phyloP scores from a whole-genome alignment of 2,113 vertebrate genomes.

The Dipodomys merriami region DNA sequence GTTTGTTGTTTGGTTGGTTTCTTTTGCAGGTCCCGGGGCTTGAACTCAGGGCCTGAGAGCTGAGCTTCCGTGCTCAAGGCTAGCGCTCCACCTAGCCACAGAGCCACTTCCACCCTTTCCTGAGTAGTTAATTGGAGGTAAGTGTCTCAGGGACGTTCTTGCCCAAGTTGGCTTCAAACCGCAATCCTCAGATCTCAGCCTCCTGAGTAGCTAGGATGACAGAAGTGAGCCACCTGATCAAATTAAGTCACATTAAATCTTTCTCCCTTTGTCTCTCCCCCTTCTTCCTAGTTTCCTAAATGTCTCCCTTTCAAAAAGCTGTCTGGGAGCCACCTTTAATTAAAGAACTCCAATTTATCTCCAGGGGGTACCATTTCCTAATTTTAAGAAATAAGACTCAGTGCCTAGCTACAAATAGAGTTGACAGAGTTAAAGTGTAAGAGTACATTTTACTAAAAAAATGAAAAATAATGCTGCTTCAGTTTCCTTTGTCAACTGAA shows the following conservation, averaged over 20 bases:
- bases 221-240: not conserved
- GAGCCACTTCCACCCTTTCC: too few relatives aligned
- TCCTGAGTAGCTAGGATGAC: too few relatives aligned
- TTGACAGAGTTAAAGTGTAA: not conserved
- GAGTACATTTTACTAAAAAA: not conserved
- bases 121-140: too few relatives aligned
- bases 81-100: too few relatives aligned
- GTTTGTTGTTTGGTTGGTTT: too few relatives aligned
- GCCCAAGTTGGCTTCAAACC: too few relatives aligned
- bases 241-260: not conserved
- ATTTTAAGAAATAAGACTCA: not conserved
- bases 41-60: too few relatives aligned
- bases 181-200: too few relatives aligned
- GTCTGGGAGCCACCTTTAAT: not conserved
- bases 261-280: not conserved
- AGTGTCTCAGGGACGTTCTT: too few relatives aligned
- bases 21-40: too few relatives aligned
- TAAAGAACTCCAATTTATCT: not conserved
- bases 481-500: slow-evolving; percentile 7
- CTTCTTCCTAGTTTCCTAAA: not conserved
- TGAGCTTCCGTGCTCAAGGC: too few relatives aligned
- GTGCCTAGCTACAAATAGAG: not conserved
- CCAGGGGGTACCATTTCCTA: not conserved
- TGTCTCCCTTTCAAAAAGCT: slow-evolving; percentile 34
- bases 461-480: not conserved